Percentiles rank a stretch among this genome's conserved stretches.
Conservation (phyloP, 2,888 invertebrate genomes). For the Tolmerus cingulatus region DNA sequence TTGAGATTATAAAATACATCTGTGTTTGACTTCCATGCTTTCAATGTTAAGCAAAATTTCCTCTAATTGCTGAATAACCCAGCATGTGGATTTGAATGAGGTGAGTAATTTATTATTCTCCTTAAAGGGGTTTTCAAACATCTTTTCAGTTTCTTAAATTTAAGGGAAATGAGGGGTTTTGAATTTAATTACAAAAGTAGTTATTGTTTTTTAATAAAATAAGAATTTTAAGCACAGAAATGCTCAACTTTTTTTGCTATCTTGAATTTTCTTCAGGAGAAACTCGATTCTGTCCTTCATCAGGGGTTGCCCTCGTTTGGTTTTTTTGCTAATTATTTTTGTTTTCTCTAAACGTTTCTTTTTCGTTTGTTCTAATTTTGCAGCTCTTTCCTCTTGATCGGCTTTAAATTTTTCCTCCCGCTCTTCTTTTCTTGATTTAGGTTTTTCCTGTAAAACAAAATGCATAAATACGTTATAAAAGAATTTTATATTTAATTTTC, state of each 20-base stretch:
- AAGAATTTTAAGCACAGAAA: not conserved
- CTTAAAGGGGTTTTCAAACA: too few species aligned
- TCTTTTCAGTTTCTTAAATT: too few species aligned
- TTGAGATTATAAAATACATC: too few species aligned
- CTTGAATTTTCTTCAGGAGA: slow-evolving; percentile 65
- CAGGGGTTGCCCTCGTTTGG: slow-evolving; percentile 83
- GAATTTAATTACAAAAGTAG: not conserved
- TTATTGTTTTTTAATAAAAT: not conserved
- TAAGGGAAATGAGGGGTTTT: not conserved
- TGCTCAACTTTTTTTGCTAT: not conserved
- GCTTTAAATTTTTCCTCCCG: slow-evolving; percentile 65
- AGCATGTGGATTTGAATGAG: too few species aligned
- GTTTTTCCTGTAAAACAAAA: not conserved
- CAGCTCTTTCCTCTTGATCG: slow-evolving; percentile 60
- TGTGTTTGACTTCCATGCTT: too few species aligned
- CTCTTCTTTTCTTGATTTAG: not conserved
- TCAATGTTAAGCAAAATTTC: too few species aligned
- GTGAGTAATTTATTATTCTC: too few species aligned
- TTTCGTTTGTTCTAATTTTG: slow-evolving; percentile 73
- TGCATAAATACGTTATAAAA: not conserved
- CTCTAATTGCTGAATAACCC: too few species aligned
- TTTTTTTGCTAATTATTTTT: slow-evolving; percentile 78
- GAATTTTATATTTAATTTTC: not conserved
- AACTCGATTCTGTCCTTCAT: slow-evolving; percentile 84
- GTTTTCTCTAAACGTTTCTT: slow-evolving; percentile 74